phyloP scores from a whole-genome alignment of 2,113 vertebrate genomes.

The Muntiacus muntjak region DNA sequence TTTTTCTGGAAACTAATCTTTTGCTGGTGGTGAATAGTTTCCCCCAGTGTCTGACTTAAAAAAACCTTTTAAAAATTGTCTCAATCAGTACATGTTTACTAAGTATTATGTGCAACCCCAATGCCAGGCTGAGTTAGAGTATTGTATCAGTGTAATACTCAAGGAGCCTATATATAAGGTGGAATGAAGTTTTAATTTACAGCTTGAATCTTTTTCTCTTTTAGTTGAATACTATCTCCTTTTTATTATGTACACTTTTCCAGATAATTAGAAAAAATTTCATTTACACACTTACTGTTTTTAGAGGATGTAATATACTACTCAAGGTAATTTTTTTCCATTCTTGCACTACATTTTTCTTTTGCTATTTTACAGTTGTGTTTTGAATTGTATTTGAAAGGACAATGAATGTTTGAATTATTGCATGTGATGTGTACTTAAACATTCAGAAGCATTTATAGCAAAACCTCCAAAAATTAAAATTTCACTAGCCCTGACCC shows the following conservation, averaged over 20 bases:
- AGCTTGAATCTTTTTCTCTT: neutral
- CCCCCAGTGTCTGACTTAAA: neutral
- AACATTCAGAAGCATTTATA: neutral
- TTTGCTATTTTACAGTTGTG: neutral
- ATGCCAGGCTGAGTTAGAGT: neutral
- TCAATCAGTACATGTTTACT: neutral
- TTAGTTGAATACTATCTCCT: neutral
- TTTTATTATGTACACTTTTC: neutral
- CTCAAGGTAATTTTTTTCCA: neutral
- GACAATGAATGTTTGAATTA: neutral
- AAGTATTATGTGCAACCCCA: neutral
- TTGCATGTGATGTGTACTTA: neutral
- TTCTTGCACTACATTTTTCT: neutral
- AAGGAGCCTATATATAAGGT: neutral
- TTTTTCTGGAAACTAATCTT: neutral
- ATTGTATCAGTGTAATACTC: neutral
- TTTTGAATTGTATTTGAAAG: neutral
- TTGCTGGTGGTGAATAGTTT: neutral
- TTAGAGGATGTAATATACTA: neutral
- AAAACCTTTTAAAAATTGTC: neutral
- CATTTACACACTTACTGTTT: neutral
- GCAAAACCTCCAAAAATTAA: neutral
- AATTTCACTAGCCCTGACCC: neutral
- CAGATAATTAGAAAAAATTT: neutral
- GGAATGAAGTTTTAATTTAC: neutral